Evolutionary conservation across 2,113 vertebrate species (phyloP), one percentile per base, ranked within the genome.

Genomic region (Daphoenositta chrysoptera): DNA sequence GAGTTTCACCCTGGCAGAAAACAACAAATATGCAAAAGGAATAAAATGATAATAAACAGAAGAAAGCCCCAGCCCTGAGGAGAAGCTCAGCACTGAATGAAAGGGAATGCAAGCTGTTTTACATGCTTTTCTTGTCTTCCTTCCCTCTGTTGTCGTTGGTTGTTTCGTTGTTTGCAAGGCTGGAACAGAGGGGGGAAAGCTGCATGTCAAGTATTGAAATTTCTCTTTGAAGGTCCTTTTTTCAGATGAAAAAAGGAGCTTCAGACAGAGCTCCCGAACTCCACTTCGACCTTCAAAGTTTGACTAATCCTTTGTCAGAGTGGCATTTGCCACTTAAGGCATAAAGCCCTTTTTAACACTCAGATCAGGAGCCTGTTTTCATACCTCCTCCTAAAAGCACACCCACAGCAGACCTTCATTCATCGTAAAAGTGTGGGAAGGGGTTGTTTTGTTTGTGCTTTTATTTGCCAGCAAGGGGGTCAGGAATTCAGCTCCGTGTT

Each of bases 181-280:
- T 94, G 61, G 66, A 93, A 93, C 50, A 70, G 88, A 88, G 64
- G 1, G 35, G 27, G 2, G 3, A 89, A 93, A 91, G 89, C 90
- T 89, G 57, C 91, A 9, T 77, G 95, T 89, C 80, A 89, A 94
- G 73, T 72, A 61, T 4, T 92, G 80, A 94, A 91, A 92, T 80
- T 69, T 95, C 86, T 42, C 94, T 96, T 92, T 96, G 92, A 94
- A 94, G 78, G 83, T 83, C 78, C 45, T 83, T 94, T 89, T 95
- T 92, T 89, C 83, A 96, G 88, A 82, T n/a, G 42, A 94, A 87
- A 79, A 96, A 95, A 50, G 31, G n/a, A 90, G 77, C 48, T 91
- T 84, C 90, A 94, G 92, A 87, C 48, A 91, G 68, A 73, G 72
- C 64, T 89, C 66, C 77, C 1, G 2, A 95, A 93, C 77, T 54